phyloP scores from a whole-genome alignment of 1,140 invertebrate species.

The Drosophila suzukii region DNA sequence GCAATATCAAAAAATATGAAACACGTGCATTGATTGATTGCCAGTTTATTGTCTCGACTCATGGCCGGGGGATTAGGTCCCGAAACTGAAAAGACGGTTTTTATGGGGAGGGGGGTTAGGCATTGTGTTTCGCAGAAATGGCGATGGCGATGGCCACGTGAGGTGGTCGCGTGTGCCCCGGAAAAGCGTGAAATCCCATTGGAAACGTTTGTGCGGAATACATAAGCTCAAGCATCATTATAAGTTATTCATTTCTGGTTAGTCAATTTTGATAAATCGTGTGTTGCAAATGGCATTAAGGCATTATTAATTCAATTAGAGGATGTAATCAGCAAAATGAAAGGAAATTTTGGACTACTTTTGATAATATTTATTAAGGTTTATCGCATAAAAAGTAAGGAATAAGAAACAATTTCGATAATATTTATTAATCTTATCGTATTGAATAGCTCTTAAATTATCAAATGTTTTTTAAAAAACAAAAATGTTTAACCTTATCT shows the following conservation, averaged over 20 bases:
- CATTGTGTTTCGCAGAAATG: conserved; percentile 7
- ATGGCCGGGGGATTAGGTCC: conserved; percentile 24
- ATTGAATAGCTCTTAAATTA: no score
- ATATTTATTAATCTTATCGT: no score
- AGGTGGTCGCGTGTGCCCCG: conserved; percentile 28
- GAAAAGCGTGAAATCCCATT: conserved; percentile 27
- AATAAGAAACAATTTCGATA: no score
- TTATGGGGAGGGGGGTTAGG: not conserved
- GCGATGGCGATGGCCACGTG: conserved; percentile 39
- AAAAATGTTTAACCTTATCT: no score
- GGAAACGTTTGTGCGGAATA: not conserved
- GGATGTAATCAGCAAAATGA: not conserved
- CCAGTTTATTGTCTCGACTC: conserved; percentile 43
- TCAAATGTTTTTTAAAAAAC: no score
- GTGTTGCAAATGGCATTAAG: not conserved
- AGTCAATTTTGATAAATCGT: conserved; percentile 7
- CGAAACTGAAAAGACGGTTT: conserved; percentile 19
- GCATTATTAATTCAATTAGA: not conserved
- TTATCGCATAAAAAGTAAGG: not conserved
- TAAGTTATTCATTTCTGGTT: conserved; percentile 4
- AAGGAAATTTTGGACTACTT: not conserved
- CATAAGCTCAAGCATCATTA: conserved; percentile 1
- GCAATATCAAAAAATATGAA: conserved; percentile 63
- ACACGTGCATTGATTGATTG: conserved; percentile 72
- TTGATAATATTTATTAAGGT: not conserved